Evolutionary conservation across 2,888 invertebrate genomes (phyloP).

Genomic region (Diarsia brunnea): DNA sequence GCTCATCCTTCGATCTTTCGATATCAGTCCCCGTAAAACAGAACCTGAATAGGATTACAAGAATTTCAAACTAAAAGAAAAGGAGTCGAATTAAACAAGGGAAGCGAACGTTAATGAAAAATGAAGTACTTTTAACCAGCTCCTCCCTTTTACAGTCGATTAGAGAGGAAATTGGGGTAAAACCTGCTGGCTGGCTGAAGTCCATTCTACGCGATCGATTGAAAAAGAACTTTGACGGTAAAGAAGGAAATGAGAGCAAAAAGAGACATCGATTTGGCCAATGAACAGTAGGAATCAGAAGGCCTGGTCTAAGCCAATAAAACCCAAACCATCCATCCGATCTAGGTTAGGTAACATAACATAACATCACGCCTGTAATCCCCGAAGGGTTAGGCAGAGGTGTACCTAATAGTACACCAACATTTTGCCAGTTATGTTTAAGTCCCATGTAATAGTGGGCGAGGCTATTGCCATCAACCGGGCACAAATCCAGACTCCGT

Average conservation of each 20-base stretch:
- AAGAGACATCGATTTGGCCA: slow-evolving; percentile 11
- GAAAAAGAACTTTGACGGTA: slow-evolving; percentile 41
- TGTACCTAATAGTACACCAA: too few relatives aligned
- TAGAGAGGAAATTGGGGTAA: slow-evolving; percentile 37
- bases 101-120: background rate
- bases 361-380: too few relatives aligned
- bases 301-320: background rate
- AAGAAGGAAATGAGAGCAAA: slow-evolving; percentile 38
- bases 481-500: too few relatives aligned
- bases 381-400: too few relatives aligned
- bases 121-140: background rate
- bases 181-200: slow-evolving; percentile 10
- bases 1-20: too few relatives aligned
- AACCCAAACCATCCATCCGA: too few relatives aligned
- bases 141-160: slow-evolving; percentile 30
- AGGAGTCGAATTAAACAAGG: background rate
- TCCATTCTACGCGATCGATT: slow-evolving; percentile 40
- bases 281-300: slow-evolving; percentile 4
- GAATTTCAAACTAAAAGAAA: background rate
- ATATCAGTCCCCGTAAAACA: background rate
- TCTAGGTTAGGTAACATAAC: too few relatives aligned
- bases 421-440: too few relatives aligned
- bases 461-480: too few relatives aligned
- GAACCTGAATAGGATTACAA: background rate
- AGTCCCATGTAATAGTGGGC: too few relatives aligned